phyloP scores from a whole-genome alignment of 2,797 vertebrate genomes.

The Syngnathus rostellatus region DNA sequence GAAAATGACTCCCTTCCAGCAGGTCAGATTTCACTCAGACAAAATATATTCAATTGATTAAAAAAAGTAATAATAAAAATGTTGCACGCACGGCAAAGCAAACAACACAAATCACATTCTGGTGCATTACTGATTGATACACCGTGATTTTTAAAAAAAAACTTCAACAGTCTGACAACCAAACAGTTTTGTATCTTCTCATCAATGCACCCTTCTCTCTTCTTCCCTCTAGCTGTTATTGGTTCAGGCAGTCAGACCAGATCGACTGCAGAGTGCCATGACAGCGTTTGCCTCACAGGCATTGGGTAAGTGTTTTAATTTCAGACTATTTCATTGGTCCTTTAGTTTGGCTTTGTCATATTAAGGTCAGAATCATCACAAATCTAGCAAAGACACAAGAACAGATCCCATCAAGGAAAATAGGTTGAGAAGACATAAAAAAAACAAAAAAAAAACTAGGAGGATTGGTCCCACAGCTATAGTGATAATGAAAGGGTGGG shows the following conservation, averaged over 20 bases:
- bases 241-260: constrained; percentile 85
- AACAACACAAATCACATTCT: neutral
- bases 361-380: neutral
- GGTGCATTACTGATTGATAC: neutral
- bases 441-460: neutral
- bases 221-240: constrained; percentile 73
- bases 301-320: constrained; percentile 72
- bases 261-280: constrained; percentile 89
- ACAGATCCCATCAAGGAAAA: neutral
- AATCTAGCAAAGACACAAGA: neutral
- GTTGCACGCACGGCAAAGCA: no score
- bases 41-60: neutral
- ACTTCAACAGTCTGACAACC: no score
- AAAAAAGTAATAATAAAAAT: neutral
- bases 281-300: constrained; percentile 78
- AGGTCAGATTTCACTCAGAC: constrained; percentile 70
- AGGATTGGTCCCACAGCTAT: neutral
- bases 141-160: no score
- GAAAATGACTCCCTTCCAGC: constrained; percentile 88
- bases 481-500: neutral
- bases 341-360: neutral
- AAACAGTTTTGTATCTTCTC: neutral
- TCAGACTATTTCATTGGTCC: neutral
- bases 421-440: neutral
- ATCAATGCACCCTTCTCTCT: neutral